These are phyloP conservation scores for Rhagophthalmus giganteus DNA, from an alignment of 2,888 invertebrate species.

Conservation along the genomic window DNA sequence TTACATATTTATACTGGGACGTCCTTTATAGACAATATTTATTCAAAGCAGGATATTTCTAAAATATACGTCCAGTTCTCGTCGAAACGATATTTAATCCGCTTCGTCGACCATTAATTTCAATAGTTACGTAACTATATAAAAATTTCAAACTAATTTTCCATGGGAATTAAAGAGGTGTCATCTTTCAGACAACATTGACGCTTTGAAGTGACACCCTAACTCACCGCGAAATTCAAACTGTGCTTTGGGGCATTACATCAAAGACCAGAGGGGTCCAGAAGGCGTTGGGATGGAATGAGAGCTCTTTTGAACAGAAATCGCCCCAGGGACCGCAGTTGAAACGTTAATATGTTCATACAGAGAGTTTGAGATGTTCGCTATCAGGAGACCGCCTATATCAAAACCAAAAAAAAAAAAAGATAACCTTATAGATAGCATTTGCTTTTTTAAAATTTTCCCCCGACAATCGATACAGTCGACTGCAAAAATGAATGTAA, in stretches of 20 bases:
- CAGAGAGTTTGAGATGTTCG: conserved; percentile 43
- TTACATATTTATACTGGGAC: no score
- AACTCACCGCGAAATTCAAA: conserved; percentile 46
- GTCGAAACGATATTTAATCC: not conserved
- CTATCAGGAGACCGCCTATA: conserved; percentile 11
- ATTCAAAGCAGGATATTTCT: no score
- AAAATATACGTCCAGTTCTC: no score
- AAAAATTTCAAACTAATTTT: conserved; percentile 54
- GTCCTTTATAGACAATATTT: no score
- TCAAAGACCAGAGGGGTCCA: conserved; percentile 45
- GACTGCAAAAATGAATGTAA: no score
- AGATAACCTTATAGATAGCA: no score
- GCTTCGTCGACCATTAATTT: conserved; percentile 4
- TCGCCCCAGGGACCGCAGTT: conserved; percentile 38
- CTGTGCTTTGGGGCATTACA: conserved; percentile 46
- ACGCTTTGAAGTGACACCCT: conserved; percentile 47
- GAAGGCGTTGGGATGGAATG: conserved; percentile 52
- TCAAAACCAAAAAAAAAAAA: no score
- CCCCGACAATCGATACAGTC: no score
- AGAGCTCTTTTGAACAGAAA: conserved; percentile 47
- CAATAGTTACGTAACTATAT: conserved; percentile 35
- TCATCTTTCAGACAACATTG: conserved; percentile 51
- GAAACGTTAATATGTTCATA: conserved; percentile 34
- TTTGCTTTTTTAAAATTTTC: no score
- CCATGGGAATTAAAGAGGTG: conserved; percentile 55